Percentiles rank a stretch among this genome's conserved stretches.
Evolutionary conservation across 2,888 invertebrate species (phyloP).

Genomic region (Philereme transversata): DNA sequence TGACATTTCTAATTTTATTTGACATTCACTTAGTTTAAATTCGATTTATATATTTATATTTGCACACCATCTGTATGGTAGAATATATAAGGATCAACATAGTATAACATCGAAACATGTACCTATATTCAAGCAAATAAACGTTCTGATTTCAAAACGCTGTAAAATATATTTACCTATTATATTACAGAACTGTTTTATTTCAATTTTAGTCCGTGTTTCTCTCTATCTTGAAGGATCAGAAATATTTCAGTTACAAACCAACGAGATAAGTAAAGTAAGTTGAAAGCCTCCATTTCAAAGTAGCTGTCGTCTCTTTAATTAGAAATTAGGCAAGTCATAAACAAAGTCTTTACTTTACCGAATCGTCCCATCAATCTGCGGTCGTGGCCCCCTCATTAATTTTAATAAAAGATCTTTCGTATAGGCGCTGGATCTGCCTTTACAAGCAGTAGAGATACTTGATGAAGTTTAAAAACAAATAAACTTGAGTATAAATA

Average conservation of each 20-base stretch:
- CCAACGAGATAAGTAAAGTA: conserved; percentile 16
- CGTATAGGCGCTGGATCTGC: not conserved
- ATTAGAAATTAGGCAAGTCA: conserved; percentile 34
- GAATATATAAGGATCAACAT: too few species aligned
- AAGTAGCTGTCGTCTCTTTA: conserved; percentile 30
- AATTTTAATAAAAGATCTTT: conserved; percentile 32
- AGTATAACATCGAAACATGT: too few species aligned
- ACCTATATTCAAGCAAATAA: too few species aligned
- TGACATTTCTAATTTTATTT: too few species aligned
- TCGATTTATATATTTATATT: too few species aligned
- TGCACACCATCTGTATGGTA: too few species aligned
- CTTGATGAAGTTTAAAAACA: not conserved
- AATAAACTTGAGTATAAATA: too few species aligned
- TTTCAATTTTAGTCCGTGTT: not conserved
- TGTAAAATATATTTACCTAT: too few species aligned
- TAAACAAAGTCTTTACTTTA: conserved; percentile 34
- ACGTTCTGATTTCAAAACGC: too few species aligned
- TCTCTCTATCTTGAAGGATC: not conserved
- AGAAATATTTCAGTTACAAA: conserved; percentile 4
- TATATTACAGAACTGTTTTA: not conserved
- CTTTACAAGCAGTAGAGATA: conserved; percentile 1
- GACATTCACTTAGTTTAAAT: too few species aligned
- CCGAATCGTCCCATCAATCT: conserved; percentile 33
- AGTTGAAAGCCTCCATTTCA: conserved; percentile 20
- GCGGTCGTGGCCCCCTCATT: conserved; percentile 28